Conservation (phyloP, 1,140 invertebrate genomes). For the Bathynomus jamesi region DNA sequence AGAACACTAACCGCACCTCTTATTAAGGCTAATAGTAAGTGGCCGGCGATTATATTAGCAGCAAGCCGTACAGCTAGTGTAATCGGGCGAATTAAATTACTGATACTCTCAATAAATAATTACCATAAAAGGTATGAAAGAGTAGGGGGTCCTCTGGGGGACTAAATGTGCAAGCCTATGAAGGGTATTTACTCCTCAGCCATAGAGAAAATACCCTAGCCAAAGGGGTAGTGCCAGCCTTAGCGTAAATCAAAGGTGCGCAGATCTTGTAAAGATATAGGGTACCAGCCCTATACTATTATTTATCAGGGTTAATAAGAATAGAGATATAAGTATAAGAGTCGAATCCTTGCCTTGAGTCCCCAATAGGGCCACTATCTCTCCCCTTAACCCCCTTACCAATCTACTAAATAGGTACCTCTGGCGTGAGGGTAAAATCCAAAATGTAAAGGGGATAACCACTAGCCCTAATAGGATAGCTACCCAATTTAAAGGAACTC, state of each 20-base stretch:
- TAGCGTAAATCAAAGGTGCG: conserved; percentile 52
- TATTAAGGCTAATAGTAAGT: conserved; percentile 52
- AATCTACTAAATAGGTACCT: not conserved
- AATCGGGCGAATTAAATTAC: conserved; percentile 51
- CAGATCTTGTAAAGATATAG: conserved; percentile 57
- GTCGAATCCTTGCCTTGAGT: not conserved
- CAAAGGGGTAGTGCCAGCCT: conserved; percentile 48
- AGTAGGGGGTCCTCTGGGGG: too few species aligned
- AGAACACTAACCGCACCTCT: conserved; percentile 39
- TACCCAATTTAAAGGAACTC: too few species aligned
- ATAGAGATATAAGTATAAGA: not conserved
- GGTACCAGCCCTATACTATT: conserved; percentile 58
- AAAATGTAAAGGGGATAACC: too few species aligned
- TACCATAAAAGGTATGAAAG: too few species aligned
- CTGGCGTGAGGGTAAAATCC: not conserved
- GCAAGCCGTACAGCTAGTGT: conserved; percentile 56
- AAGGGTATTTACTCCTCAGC: too few species aligned
- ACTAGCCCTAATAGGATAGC: too few species aligned
- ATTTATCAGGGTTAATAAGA: too few species aligned
- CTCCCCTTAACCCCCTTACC: not conserved
- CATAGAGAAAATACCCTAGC: too few species aligned
- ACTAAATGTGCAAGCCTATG: too few species aligned
- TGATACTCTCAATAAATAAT: conserved; percentile 46
- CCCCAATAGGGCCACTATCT: not conserved
- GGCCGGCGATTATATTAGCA: conserved; percentile 61